These are phyloP conservation scores for Eptatretus atami DNA, from an alignment of 2,797 vertebrate species.

Conservation along the genomic window DNA sequence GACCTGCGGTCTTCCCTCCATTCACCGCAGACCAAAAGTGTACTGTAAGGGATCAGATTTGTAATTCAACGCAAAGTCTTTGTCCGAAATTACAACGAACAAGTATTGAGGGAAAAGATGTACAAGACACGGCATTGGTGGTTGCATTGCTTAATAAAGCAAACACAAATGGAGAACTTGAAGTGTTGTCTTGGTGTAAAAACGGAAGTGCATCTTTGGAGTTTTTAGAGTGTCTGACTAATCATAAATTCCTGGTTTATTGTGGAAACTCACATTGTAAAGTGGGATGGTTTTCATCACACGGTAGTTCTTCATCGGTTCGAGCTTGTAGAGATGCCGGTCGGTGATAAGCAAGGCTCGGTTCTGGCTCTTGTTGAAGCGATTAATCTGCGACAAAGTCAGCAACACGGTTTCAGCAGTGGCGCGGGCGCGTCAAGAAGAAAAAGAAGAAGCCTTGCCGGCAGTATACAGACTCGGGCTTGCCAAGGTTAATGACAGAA, in stretches of 20 bases:
- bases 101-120: too few relatives aligned
- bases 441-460: neutral
- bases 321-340: slow-evolving; percentile 90
- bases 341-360: slow-evolving; percentile 70
- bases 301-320: slow-evolving; percentile 65
- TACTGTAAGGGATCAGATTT: too few relatives aligned
- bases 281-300: slow-evolving; percentile 88
- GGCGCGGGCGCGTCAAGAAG: too few relatives aligned
- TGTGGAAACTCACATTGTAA: slow-evolving; percentile 36
- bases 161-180: too few relatives aligned
- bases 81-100: too few relatives aligned
- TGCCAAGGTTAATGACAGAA: neutral
- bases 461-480: neutral
- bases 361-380: slow-evolving; percentile 64
- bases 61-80: too few relatives aligned
- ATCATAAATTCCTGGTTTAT: too few relatives aligned
- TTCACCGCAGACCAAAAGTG: too few relatives aligned
- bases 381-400: slow-evolving; percentile 34
- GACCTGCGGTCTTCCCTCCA: too few relatives aligned
- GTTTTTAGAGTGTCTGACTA: too few relatives aligned
- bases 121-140: too few relatives aligned
- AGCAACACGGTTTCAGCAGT: neutral
- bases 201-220: neutral
- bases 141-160: too few relatives aligned
- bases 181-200: neutral